Evolutionary conservation across 1,140 invertebrate genomes (phyloP).

Genomic region (Nautilus pompilius): DNA sequence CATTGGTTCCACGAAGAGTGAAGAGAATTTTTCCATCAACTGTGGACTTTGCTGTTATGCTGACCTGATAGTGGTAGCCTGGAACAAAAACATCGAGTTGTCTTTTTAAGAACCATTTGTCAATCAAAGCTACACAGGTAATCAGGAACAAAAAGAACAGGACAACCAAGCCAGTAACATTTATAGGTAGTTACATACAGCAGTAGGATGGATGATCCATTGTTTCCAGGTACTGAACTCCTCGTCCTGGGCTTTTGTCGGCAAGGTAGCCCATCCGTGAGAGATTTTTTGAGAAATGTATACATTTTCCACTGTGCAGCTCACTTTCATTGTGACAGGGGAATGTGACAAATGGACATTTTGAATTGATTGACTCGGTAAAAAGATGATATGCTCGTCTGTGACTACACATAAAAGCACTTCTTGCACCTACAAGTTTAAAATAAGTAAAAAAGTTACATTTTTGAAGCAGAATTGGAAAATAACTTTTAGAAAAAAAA

Average conservation of each 20-base stretch:
- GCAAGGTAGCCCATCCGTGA: constrained; percentile 47
- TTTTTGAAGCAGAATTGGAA: no score
- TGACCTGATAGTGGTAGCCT: constrained; percentile 29
- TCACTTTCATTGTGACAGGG: constrained; percentile 60
- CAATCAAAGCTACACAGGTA: neutral
- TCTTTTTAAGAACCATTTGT: neutral
- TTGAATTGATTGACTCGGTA: constrained; percentile 74
- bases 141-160: neutral
- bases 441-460: no score
- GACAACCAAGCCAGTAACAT: neutral
- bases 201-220: constrained; percentile 19
- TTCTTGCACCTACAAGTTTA: constrained; percentile 12
- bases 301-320: constrained; percentile 56
- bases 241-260: constrained; percentile 17
- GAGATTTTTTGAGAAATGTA: neutral
- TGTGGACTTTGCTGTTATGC: constrained; percentile 20
- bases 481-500: no score
- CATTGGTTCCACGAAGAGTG: constrained; percentile 19
- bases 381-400: constrained; percentile 80
- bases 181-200: constrained; percentile 10
- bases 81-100: neutral
- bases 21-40: constrained; percentile 23
- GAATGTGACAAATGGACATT: constrained; percentile 71
- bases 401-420: constrained; percentile 75
- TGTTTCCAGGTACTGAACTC: constrained; percentile 25